A percentile compares a stretch with the other conserved stretches of the same genome.
phyloP scores from a whole-genome alignment of 2,888 invertebrate genomes.

The Trachelus troglodyta region DNA sequence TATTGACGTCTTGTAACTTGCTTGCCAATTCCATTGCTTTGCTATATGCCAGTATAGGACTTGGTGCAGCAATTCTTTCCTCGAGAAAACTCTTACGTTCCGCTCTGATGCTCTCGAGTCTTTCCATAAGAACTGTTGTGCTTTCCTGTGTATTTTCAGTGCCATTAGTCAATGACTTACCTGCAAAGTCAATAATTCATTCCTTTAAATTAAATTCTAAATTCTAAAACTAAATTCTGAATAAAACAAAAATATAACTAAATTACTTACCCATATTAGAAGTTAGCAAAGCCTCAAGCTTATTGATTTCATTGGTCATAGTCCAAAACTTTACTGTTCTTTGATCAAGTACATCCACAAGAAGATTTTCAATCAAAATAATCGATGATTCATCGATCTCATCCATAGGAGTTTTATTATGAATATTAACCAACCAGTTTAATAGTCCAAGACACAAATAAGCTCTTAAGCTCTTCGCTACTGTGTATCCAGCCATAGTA shows the following conservation, averaged over 20 bases:
- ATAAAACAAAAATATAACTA: background rate
- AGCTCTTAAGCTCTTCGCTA: slow-evolving; percentile 51
- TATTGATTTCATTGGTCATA: slow-evolving; percentile 41
- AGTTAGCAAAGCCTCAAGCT: slow-evolving; percentile 43
- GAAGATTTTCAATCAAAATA: slow-evolving; percentile 37
- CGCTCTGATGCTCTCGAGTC: slow-evolving; percentile 40
- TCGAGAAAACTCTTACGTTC: slow-evolving; percentile 45
- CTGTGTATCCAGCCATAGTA: slow-evolving; percentile 27
- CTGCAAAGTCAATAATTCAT: background rate
- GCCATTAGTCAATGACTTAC: background rate
- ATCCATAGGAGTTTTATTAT: slow-evolving; percentile 11
- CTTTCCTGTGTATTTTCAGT: slow-evolving; percentile 5
- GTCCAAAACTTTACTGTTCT: slow-evolving; percentile 45
- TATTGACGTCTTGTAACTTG: slow-evolving; percentile 33
- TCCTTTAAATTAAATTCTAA: background rate
- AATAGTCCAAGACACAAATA: slow-evolving; percentile 53
- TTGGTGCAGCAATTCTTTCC: slow-evolving; percentile 47
- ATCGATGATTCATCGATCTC: slow-evolving; percentile 24
- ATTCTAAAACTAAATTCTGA: background rate
- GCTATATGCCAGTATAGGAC: slow-evolving; percentile 50
- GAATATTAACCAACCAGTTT: slow-evolving; percentile 40
- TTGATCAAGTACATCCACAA: slow-evolving; percentile 44
- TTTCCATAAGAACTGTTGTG: slow-evolving; percentile 32
- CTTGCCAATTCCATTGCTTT: slow-evolving; percentile 39
- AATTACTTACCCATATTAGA: slow-evolving; percentile 35